Conservation (phyloP, 2,888 invertebrate species). For the Agrochola litura region DNA sequence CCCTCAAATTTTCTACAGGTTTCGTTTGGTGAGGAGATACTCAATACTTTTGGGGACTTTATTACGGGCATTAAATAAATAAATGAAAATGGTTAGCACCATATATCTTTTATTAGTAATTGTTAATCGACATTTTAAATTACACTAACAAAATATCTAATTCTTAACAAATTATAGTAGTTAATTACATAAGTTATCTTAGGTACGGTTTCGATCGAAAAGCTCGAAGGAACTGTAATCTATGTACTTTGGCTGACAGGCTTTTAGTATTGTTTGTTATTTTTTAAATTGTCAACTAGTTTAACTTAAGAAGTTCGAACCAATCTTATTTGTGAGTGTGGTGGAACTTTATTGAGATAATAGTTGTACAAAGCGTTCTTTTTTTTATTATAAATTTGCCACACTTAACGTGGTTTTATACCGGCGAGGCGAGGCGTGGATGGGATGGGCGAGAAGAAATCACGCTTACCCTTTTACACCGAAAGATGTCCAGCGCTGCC, state of each 20-base stretch:
- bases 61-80: conserved; percentile 33
- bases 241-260: conserved; percentile 50
- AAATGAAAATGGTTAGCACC: conserved; percentile 61
- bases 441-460: too few relatives aligned
- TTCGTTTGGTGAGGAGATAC: too few relatives aligned
- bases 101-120: conserved; percentile 74
- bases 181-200: conserved; percentile 80
- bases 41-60: background rate
- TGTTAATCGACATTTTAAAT: conserved; percentile 80
- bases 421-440: too few relatives aligned
- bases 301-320: conserved; percentile 42
- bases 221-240: conserved; percentile 40
- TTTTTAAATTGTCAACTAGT: conserved; percentile 45
- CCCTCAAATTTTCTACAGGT: background rate
- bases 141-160: conserved; percentile 78
- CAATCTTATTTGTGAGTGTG: conserved; percentile 54
- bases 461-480: too few relatives aligned
- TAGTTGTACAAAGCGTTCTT: background rate
- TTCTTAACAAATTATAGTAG: conserved; percentile 77
- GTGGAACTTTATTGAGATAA: background rate
- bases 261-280: conserved; percentile 43
- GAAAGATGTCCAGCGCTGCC: too few relatives aligned
- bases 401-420: conserved; percentile 5
- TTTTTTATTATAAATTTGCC: background rate
- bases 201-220: conserved; percentile 65